Base-by-base conservation (phyloP, 2,113 vertebrate genomes). In the Neofelis nebulosa region DNA sequence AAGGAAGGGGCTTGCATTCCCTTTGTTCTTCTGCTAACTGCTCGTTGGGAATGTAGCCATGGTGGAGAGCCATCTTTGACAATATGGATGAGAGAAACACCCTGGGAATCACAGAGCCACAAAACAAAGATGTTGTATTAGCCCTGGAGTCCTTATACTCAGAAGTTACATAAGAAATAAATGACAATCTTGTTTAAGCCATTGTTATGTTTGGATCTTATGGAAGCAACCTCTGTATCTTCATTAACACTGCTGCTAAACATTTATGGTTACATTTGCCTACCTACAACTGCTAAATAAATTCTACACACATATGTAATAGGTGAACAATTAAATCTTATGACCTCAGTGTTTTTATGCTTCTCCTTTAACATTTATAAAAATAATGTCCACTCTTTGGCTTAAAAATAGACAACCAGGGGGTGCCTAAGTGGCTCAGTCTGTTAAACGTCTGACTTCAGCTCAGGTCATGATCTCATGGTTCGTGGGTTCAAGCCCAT, bases 321-420 rank as follows among this genome's bases (percentile, higher is more conserved):
- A 73, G 41, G 25, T 4, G 19, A 12, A 89, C 76, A 96, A 41
- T n/a, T 71, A 68, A 85, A 83, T 52, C 87, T 45, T 61, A 88
- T 73, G 41, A 36, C 29, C 21, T 19, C 66, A 29, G 7, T 94
- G 65, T 81, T 91, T 74, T 71, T 19, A 55, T 50, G 38, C 6
- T 80, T 89, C 69, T 78, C 29, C 13, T 89, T 71, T 81, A 63
- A 91, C 11, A 71, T 57, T 69, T 92, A 94, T 65, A 96, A 96
- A 82, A 84, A 79, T 31, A 91, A 78, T 48, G 15, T 29, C 29
- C 13, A 89, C 29, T 33, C 21, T 92, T 68, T 41, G 15, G 33
- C 63, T 78, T 79, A 71, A 81, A 38, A 57, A 61, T 18, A 90
- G 25, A 86, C 36, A 93, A 68, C 38, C 1, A 65, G 55, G 57